Evolutionary conservation across 2,113 vertebrate species (phyloP), one percentile per base, ranked within the genome.

Genomic region (Ictidomys tridecemlineatus): DNA sequence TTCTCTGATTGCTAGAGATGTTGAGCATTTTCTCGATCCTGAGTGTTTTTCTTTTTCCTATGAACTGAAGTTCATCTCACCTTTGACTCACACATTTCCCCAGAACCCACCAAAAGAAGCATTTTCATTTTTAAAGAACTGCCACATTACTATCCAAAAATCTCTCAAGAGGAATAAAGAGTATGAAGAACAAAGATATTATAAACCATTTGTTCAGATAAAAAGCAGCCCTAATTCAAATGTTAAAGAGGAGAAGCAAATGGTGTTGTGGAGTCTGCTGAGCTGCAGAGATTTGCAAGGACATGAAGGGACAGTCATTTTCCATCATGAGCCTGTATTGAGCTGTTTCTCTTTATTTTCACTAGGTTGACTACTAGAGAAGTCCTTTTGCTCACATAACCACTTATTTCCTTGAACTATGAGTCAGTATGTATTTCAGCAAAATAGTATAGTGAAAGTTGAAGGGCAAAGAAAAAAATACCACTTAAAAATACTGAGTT

Each of bases 401-500:
- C 58, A 13, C 8, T 8, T 97, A 18, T 96, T 97, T 98, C 51
- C 63, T 39, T 94, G 70, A 79, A 86, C 7, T 67, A 16, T 82
- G 95, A 97, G 28, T 86, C 67, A 97, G 95, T 85, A 95, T 14
- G 34, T 96, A 86, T 89, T 53, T 14, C 34, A 77, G 85, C 30
- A 95, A 96, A 28, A 84, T 65, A 58, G 72, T 16, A 91, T 12
- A 79, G 91, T 95, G 9, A 88, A 94, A 17, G 78, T 91, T 97
- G 87, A 90, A 94, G 24, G 37, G 7, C 1, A 14, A 87, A 18
- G 42, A 76, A 34, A 69, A 51, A 96, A 96, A 93, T 85, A 85
- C 34, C 56, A 65, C 37, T 85, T 96, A 96, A 97, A 97, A 30
- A 48, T 84, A 70, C 56, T 8, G 61, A 95, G 67, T 93, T 94